phyloP scores from a whole-genome alignment of 2,888 invertebrate genomes.

The Macaria notata region DNA sequence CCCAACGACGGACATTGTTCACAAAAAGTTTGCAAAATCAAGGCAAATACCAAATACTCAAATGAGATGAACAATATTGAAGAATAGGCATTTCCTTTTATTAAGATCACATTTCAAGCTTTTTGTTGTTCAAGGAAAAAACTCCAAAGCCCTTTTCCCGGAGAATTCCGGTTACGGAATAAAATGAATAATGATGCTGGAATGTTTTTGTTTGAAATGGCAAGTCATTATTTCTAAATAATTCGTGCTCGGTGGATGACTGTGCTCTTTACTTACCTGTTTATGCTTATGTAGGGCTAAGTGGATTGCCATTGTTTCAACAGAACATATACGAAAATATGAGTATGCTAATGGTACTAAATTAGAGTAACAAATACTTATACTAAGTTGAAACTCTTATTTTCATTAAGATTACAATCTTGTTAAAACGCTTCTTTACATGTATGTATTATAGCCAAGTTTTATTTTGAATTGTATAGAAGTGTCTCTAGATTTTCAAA shows the following conservation, averaged over 20 bases:
- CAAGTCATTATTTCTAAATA: slow-evolving; percentile 51
- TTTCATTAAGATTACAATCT: too few species aligned
- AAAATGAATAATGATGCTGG: slow-evolving; percentile 44
- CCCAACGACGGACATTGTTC: slow-evolving; percentile 7
- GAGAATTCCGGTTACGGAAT: slow-evolving; percentile 26
- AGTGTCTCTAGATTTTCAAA: too few species aligned
- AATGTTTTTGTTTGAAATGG: slow-evolving; percentile 42
- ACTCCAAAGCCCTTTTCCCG: slow-evolving; percentile 18
- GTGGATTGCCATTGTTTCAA: slow-evolving; percentile 10
- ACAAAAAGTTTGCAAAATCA: slow-evolving; percentile 22
- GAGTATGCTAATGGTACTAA: too few species aligned
- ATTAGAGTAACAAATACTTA: too few species aligned
- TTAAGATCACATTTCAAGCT: slow-evolving; percentile 27
- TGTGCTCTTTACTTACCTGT: slow-evolving; percentile 26
- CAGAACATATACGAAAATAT: too few species aligned
- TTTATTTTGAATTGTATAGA: too few species aligned
- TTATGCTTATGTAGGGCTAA: slow-evolving; percentile 7
- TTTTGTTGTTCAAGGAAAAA: slow-evolving; percentile 21
- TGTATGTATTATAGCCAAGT: too few species aligned
- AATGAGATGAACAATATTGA: slow-evolving; percentile 21
- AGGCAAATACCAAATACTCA: slow-evolving; percentile 22
- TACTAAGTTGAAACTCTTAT: too few species aligned
- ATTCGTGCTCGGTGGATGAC: slow-evolving; percentile 37
- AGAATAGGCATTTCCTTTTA: slow-evolving; percentile 22
- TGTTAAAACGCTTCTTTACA: too few species aligned